Evolutionary conservation across 1,140 invertebrate genomes (phyloP), one percentile per base, ranked within the genome.

Genomic region (Hylyphantes graminicola): DNA sequence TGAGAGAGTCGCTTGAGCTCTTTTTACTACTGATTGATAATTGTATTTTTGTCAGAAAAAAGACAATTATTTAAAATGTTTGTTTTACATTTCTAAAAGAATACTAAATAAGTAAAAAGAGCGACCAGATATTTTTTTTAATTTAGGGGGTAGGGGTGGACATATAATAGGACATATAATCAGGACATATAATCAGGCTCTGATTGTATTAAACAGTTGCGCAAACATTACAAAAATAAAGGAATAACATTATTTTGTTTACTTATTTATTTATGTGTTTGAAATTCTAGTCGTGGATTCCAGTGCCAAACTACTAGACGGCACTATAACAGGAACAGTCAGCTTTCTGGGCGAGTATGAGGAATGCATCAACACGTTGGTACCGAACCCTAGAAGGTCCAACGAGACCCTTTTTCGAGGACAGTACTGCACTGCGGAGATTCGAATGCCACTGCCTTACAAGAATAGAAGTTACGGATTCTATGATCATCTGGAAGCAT

Each of bases 321-420:
- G 85, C 0, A 17, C 83, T 4, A 12, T 85, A 7, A 67, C 59
- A 8, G 85, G 84, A 21, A 78, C 85, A 0, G 65, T 86, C 17
- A 86, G 57, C 13, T 55, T 57, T 65, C 73, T 87, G 1, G 86
- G 86, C 11, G 61, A 35, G 11, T 87, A 82, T 51, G 85, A 87
- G 35, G 74, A 87, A 59, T 87, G 86, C 53, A 5, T 87, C 13
- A 74, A 74, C 15, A 77, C 74, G 15, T n/a, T 65, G 10, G 59
- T 75, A 1, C 78, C 78, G 2, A 55, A 81, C 35, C 11, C 55
- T 21, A 54, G 15, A 17, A 55, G 54, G 15, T 5, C n/a, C 8
- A 19, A 21, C 10, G 6, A 21, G 15, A 15, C 21, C 5, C 51
- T n/a, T n/a, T 74, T 74, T 48, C 21, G 53, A 10, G 78, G 78